A percentile compares a stretch with the other conserved stretches of the same genome.
Conservation (phyloP, 2,888 invertebrate species). For the Opisthograptis luteolata region DNA sequence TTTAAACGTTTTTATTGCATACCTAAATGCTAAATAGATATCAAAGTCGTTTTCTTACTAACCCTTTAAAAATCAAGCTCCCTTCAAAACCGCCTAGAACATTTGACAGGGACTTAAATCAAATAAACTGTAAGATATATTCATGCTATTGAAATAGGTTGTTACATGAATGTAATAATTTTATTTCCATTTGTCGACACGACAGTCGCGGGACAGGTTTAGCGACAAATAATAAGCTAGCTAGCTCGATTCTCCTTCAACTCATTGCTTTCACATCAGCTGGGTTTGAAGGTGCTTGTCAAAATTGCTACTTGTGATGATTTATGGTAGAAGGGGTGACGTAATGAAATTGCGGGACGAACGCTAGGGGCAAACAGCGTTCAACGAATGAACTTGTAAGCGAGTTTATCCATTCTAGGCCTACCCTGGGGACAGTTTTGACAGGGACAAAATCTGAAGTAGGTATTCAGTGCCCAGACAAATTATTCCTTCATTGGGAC, state of each 20-base stretch:
- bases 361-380: conserved; percentile 30
- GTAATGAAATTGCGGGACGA: conserved; percentile 45
- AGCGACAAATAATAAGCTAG: conserved; percentile 5
- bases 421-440: not conserved
- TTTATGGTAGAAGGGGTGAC: conserved; percentile 36
- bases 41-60: too few relatives aligned
- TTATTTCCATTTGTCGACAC: not conserved
- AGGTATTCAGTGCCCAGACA: not conserved
- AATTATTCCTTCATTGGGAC: not conserved
- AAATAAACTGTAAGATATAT: too few relatives aligned
- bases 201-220: not conserved
- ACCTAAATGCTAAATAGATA: too few relatives aligned
- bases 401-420: conserved; percentile 12
- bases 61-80: not conserved
- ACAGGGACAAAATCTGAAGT: not conserved
- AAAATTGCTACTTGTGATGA: conserved; percentile 44
- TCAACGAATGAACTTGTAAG: conserved; percentile 27
- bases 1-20: too few relatives aligned
- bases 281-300: conserved; percentile 32
- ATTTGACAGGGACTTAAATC: too few relatives aligned
- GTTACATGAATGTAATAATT: not conserved
- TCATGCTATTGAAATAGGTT: too few relatives aligned
- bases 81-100: too few relatives aligned
- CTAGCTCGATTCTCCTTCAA: too few relatives aligned
- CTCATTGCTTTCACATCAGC: conserved; percentile 29